Base-by-base conservation (phyloP, 1,140 invertebrate species). In the Sycophila sp. region DNA sequence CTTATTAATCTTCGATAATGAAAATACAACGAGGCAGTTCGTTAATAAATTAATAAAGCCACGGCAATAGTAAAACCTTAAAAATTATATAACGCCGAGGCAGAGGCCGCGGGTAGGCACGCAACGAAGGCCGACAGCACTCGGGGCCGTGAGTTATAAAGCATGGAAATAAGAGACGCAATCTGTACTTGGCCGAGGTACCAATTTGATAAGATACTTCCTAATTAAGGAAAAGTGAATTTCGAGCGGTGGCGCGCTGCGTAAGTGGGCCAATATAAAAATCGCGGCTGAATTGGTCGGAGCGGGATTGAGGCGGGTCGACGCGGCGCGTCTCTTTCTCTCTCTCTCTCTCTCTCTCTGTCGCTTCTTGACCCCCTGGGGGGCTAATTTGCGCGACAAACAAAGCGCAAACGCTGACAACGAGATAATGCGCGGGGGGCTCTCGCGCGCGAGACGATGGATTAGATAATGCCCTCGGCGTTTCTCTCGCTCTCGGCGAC, bases 211-310 rank as follows among this genome's bases (percentile, higher is more conserved):
- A n/a, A 42, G 32, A 10, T 11, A 66, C 26, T 55, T 56, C 51
- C 38, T 69, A 69, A 60, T 68, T 36, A 64, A 49, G 10, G 42
- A 53, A 62, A 45, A 67, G 64, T 55, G 19, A 55, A 64, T 63
- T 60, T 69, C 40, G 26, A 30, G 6, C 5, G 10, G 24, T 1
- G 3, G 2, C 19, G 2, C n/a, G n/a, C n/a, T n/a, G n/a, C n/a
- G n/a, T n/a, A n/a, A 49, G 17, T 49, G 30, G 42, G 3, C n/a
- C 17, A 34, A 49, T n/a, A 24, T 4, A 3, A 59, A n/a, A 34
- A 32, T 17, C n/a, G 47, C n/a, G 49, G 26, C 22, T 34, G 17
- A 59, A 47, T 56, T 30, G 51, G 4, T 30, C n/a, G n/a, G n/a
- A n/a, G n/a, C n/a, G n/a, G n/a, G n/a, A n/a, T n/a, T n/a, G n/a